A percentile compares a stretch with the other conserved stretches of the same genome.
Evolutionary conservation across 2,797 vertebrate species (phyloP).

Genomic region (Gambusia yucatana): DNA sequence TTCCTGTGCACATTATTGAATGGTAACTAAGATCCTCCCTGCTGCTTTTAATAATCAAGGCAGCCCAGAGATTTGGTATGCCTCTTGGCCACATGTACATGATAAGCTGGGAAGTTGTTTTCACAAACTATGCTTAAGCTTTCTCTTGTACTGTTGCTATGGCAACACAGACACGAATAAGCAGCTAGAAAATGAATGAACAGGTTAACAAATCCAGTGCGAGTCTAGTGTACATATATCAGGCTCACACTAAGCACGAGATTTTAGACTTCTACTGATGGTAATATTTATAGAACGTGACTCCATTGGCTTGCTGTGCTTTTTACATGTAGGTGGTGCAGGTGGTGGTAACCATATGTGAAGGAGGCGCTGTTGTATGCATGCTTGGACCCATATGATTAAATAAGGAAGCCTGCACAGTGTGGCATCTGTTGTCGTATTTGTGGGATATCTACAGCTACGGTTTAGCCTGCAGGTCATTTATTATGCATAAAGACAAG

Average conservation of each 20-base stretch:
- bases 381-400: constrained; percentile 31
- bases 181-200: constrained; percentile 3
- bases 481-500: constrained; percentile 26
- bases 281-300: constrained; percentile 6
- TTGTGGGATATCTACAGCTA: constrained; percentile 1
- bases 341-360: constrained; percentile 41
- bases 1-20: background rate
- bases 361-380: constrained; percentile 21
- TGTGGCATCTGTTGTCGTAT: constrained; percentile 55
- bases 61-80: background rate
- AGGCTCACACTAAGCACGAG: constrained; percentile 10
- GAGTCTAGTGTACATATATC: constrained; percentile 1
- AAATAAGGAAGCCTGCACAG: constrained; percentile 46
- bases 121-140: constrained; percentile 2
- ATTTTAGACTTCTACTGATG: background rate
- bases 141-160: constrained; percentile 32
- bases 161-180: constrained; percentile 22
- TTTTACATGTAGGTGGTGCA: constrained; percentile 10
- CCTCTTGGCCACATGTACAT: constrained; percentile 7
- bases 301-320: background rate
- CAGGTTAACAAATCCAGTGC: background rate
- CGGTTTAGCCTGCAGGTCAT: constrained; percentile 13
- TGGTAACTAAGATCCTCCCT: background rate
- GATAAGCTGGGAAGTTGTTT: constrained; percentile 10
- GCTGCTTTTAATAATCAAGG: background rate